These are phyloP conservation scores for Siniperca obscura DNA, from an alignment of 2,797 vertebrate genomes.

Conservation along the genomic window DNA sequence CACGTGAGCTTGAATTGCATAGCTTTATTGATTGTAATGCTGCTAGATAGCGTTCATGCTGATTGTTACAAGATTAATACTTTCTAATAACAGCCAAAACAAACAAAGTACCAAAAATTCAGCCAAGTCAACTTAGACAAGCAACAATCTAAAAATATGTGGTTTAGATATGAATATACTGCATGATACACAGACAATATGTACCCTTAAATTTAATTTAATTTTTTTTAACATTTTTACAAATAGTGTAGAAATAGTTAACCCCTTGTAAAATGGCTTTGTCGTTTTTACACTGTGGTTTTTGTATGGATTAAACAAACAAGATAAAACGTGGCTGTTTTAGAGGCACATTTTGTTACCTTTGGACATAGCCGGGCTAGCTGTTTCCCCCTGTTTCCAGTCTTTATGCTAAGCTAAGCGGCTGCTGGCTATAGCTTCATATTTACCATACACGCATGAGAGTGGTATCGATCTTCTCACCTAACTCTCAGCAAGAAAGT, in stretches of 20 bases:
- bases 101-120: background rate
- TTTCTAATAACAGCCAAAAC: constrained; percentile 3
- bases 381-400: background rate
- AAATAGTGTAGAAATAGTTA: background rate
- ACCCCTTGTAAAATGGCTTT: no score
- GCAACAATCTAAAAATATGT: no score
- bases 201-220: no score
- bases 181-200: background rate
- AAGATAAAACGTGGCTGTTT: background rate
- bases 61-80: background rate
- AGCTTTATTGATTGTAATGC: background rate
- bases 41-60: background rate
- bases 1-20: background rate
- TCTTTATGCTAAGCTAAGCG: background rate
- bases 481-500: no score
- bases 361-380: background rate
- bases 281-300: no score
- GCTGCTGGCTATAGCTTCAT: background rate
- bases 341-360: background rate
- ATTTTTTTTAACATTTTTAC: background rate
- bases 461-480: no score
- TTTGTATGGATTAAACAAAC: background rate
- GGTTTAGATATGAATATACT: background rate
- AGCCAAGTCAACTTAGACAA: no score
- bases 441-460: background rate